Evolutionary conservation across 2,113 vertebrate genomes (phyloP), one percentile per base, ranked within the genome.

Genomic region (Spilogale gracilis): DNA sequence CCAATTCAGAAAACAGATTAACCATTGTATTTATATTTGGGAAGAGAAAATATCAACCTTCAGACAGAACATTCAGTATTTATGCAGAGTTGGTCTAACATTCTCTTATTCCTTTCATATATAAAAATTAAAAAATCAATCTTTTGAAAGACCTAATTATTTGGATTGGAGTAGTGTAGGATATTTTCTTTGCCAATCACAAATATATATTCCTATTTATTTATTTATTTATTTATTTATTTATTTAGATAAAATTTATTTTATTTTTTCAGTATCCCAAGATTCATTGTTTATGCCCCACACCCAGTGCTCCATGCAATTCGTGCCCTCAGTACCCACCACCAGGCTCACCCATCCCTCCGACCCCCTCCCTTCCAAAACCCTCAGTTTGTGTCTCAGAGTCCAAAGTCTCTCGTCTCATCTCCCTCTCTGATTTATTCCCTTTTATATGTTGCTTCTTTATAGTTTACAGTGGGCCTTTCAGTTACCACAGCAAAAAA

Each of bases 81-180:
- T 16, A 89, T 3, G 12, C 12, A 83, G 10, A 76, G 17, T 56
- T 94, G n/a, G 2, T 74, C n/a, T 52, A 87, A 83, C 0, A 63
- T 0, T 10, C 14, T 82, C 4, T 32, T 74, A 71, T 56, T 81
- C 9, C 1, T 96, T 95, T 95, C 12, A 54, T 92, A 79, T 14
- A 65, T 38, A 56, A 93, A 88, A 97, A 54, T 58, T 63, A 45
- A 85, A 93, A 93, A 58, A 48, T 30, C 11, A 85, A 5, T 67
- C 3, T 83, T 8, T 84, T 63, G 18, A 87, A 74, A 91, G 13
- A 3, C 17, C 8, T 90, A 48, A 83, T 18, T 74, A n/a, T 16
- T 67, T 56, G 8, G 25, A 81, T 56, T 23, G 5, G 21, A 54
- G 38, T 1, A 82, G 18, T 54, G n/a, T 16, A 43, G 50, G 71